phyloP scores from a whole-genome alignment of 2,888 invertebrate species.

The Mythimna loreyi region DNA sequence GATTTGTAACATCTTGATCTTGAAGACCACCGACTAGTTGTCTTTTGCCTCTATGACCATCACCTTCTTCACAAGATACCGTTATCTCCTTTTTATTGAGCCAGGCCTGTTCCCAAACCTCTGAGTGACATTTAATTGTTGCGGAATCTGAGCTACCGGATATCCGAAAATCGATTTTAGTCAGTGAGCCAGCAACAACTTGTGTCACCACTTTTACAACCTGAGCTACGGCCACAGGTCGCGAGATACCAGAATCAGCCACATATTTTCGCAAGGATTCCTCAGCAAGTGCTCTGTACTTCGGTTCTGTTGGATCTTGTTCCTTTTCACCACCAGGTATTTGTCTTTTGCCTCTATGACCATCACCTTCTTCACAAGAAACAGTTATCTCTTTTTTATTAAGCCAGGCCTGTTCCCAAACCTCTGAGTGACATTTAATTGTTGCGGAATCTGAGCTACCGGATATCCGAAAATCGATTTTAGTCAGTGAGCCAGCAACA shows the following conservation, averaged over 20 bases:
- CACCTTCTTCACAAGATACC: conserved; percentile 13
- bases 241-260: conserved; percentile 29
- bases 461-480: conserved; percentile 56
- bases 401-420: background rate
- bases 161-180: conserved; percentile 58
- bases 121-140: background rate
- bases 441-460: background rate
- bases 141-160: background rate
- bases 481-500: conserved; percentile 56
- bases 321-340: background rate
- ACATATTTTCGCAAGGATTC: conserved; percentile 67
- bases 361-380: conserved; percentile 11
- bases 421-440: background rate
- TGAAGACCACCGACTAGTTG: background rate
- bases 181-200: conserved; percentile 58
- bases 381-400: conserved; percentile 37
- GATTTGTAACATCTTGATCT: background rate
- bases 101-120: background rate
- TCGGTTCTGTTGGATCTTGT: conserved; percentile 62
- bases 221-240: conserved; percentile 39
- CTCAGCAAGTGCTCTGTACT: conserved; percentile 60
- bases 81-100: conserved; percentile 24
- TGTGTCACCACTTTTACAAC: conserved; percentile 60
- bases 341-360: conserved; percentile 3
- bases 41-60: background rate